Percentiles rank a stretch among this genome's conserved stretches.
Evolutionary conservation across 23 tunicate species (phyloP).

Genomic region (Corella eumyota): DNA sequence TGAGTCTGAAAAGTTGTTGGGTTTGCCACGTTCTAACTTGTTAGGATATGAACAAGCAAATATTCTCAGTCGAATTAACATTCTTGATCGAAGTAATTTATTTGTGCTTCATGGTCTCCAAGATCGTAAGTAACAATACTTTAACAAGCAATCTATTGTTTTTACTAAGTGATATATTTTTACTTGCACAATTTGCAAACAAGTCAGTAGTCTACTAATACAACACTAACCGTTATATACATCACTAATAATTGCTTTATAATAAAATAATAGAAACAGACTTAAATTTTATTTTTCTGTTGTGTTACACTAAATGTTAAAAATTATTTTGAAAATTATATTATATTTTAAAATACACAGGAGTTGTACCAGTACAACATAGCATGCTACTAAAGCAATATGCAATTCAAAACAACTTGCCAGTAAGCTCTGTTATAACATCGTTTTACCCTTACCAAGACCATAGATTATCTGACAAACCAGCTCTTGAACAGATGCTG

Average conservation of each 20-base stretch:
- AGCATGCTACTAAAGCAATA: conserved; percentile 25
- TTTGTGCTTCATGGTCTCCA: conserved; percentile 45
- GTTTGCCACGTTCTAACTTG: conserved; percentile 13
- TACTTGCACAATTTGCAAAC: no score
- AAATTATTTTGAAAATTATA: neutral
- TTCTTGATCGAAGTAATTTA: conserved; percentile 2
- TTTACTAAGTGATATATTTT: no score
- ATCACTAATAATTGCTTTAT: no score
- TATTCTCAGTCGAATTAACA: conserved; percentile 2
- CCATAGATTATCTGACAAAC: conserved; percentile 13
- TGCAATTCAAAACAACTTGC: conserved; percentile 3
- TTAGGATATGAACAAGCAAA: conserved; percentile 27
- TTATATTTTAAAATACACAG: conserved; percentile 5
- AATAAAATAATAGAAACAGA: no score
- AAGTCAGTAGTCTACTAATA: no score
- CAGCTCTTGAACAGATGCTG: conserved; percentile 12
- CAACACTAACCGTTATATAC: no score
- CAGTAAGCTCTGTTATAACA: conserved; percentile 15
- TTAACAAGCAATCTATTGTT: no score
- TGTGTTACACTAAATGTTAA: no score
- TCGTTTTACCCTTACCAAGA: conserved; percentile 17
- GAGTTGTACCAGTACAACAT: conserved; percentile 34
- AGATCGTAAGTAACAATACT: conserved; percentile 61
- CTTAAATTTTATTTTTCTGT: no score
- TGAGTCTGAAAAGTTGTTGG: conserved; percentile 42